These are phyloP conservation scores for Stictonetta naevosa DNA, from an alignment of 2,113 vertebrate genomes.

Conservation along the genomic window DNA sequence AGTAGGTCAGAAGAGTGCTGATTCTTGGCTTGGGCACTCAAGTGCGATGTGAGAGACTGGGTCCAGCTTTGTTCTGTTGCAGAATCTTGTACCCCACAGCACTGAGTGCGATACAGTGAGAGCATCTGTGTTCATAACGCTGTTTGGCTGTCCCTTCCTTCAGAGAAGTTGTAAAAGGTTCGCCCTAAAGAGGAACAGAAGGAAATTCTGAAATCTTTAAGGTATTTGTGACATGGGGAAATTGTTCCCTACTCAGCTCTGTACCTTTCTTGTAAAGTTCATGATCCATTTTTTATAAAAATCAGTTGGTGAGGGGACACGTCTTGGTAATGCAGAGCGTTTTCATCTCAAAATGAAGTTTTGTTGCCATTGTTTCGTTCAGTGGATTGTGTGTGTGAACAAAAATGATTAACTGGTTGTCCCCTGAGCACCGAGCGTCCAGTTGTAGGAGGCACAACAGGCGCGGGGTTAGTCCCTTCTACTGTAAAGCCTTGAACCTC, in stretches of 20 bases:
- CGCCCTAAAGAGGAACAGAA: neutral
- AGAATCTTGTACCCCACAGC: fast-evolving
- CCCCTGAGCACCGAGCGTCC: fast-evolving
- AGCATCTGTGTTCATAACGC: neutral
- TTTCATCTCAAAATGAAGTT: neutral
- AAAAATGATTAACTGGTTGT: neutral
- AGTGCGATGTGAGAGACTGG: neutral
- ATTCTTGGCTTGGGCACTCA: neutral
- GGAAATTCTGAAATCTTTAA: neutral
- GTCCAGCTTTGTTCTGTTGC: neutral
- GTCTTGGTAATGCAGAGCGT: neutral
- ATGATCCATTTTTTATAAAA: neutral
- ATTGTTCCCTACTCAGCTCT: neutral
- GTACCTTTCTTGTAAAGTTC: neutral
- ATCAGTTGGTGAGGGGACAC: neutral
- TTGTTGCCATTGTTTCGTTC: neutral
- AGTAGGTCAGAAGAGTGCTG: neutral
- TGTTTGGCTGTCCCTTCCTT: neutral
- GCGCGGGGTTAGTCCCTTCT: neutral
- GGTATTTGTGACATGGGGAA: neutral
- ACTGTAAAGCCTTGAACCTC: neutral
- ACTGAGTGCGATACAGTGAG: neutral
- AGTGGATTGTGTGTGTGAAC: neutral
- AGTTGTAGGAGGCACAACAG: neutral
- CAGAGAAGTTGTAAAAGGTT: neutral